Evolutionary conservation across 2,797 vertebrate species (phyloP).

Genomic region (Myotis daubentonii): DNA sequence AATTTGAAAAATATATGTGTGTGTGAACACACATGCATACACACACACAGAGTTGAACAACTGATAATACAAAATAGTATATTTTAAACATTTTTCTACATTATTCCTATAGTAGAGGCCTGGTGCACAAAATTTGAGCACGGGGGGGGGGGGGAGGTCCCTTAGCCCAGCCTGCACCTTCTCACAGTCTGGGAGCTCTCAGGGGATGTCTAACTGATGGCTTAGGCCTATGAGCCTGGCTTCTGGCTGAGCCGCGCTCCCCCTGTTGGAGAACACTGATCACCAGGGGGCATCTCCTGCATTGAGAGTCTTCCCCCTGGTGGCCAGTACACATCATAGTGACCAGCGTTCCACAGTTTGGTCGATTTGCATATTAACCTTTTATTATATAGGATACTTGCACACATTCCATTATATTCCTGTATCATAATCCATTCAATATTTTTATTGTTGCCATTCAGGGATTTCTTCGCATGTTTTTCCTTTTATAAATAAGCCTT

Average conservation of each 20-base stretch:
- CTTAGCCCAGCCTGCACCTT: too few relatives aligned
- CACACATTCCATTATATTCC: not conserved
- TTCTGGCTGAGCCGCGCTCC: too few relatives aligned
- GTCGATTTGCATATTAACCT: too few relatives aligned
- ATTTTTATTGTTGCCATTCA: not conserved
- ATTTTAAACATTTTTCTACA: not conserved
- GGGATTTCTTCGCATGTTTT: not conserved
- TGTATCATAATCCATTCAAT: not conserved
- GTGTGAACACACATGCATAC: not conserved
- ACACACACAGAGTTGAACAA: not conserved
- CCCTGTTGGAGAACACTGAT: too few relatives aligned
- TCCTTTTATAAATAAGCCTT: constrained; percentile 5
- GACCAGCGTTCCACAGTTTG: accelerated
- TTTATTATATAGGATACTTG: not conserved
- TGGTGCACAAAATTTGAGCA: too few relatives aligned
- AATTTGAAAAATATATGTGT: not conserved
- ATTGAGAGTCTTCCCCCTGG: too few relatives aligned
- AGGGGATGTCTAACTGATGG: too few relatives aligned
- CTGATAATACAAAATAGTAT: not conserved
- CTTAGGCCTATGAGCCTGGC: too few relatives aligned
- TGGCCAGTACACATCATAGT: too few relatives aligned
- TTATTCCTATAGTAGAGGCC: not conserved
- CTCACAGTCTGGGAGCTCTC: too few relatives aligned
- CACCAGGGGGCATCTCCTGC: too few relatives aligned
- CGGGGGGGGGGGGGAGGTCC: too few relatives aligned